Evolutionary conservation across 2,797 vertebrate genomes (phyloP).

Genomic region (Bradypodion ventrale): DNA sequence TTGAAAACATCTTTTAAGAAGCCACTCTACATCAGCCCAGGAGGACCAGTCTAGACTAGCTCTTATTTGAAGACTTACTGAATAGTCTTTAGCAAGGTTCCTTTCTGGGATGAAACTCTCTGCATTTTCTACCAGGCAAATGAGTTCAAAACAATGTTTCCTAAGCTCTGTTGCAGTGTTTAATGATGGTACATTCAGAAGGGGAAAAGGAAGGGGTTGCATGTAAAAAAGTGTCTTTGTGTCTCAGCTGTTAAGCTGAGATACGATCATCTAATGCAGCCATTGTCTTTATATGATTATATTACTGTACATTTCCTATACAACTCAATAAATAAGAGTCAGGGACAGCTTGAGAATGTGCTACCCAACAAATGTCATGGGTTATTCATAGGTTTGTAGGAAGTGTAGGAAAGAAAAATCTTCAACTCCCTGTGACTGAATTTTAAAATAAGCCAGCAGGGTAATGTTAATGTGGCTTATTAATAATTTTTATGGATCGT

Average conservation of each 20-base stretch:
- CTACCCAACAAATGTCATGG: background rate
- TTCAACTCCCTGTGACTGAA: slow-evolving; percentile 12
- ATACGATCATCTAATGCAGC: background rate
- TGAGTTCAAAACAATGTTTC: no score
- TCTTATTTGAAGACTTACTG: no score
- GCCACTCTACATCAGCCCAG: no score
- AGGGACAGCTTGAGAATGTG: background rate
- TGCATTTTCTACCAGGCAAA: no score
- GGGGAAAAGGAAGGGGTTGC: background rate
- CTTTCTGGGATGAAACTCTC: no score
- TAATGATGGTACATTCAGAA: background rate
- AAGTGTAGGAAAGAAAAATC: background rate
- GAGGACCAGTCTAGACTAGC: no score
- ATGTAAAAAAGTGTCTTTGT: background rate
- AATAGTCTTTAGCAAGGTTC: no score
- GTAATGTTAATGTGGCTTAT: slow-evolving; percentile 23
- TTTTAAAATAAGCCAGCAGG: slow-evolving; percentile 14
- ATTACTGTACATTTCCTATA: background rate
- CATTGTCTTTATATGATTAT: background rate
- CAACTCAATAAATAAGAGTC: slow-evolving; percentile 4
- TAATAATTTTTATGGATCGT: slow-evolving; percentile 32
- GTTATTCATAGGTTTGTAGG: slow-evolving; percentile 7
- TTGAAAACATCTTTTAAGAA: no score
- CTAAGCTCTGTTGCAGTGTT: background rate
- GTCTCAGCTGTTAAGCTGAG: background rate